Percentiles rank a stretch among this genome's conserved stretches.
phyloP scores from a whole-genome alignment of 2,888 invertebrate species.

The Oligia latruncula region DNA sequence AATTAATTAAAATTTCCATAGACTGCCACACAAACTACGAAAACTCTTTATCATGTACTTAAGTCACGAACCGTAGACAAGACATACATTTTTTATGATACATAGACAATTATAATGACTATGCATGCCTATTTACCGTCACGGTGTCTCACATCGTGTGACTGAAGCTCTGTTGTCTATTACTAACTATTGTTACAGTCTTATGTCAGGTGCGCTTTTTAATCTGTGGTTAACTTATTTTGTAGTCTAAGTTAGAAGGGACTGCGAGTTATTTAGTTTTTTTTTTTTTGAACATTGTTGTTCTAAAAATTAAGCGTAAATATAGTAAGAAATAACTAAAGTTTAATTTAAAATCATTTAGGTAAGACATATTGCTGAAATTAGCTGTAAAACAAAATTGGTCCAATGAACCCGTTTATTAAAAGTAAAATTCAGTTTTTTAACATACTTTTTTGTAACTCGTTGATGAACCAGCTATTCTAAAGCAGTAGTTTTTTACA shows the following conservation, averaged over 20 bases:
- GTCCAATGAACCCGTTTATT: background rate
- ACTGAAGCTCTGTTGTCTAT: conserved; percentile 53
- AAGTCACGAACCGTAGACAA: conserved; percentile 51
- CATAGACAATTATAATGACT: conserved; percentile 55
- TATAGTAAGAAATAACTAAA: background rate
- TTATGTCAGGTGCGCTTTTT: conserved; percentile 56
- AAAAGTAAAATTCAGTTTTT: background rate
- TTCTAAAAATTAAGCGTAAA: background rate
- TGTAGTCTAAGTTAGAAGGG: conserved; percentile 22
- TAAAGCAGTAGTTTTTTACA: background rate
- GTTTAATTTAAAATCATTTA: background rate
- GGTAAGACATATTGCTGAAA: background rate
- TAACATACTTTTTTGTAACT: background rate
- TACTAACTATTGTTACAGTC: conserved; percentile 55
- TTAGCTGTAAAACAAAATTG: background rate
- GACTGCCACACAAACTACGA: background rate
- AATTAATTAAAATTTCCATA: conserved; percentile 21
- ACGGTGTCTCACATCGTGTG: conserved; percentile 72
- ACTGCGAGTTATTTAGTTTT: background rate
- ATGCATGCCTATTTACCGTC: conserved; percentile 65
- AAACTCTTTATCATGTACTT: conserved; percentile 49
- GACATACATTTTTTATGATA: conserved; percentile 45
- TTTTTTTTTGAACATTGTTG: background rate
- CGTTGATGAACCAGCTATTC: background rate
- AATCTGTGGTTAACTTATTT: conserved; percentile 53